Evolutionary conservation across 2,888 invertebrate genomes (phyloP), one percentile per base, ranked within the genome.

Genomic region (Coenonympha glycerion): DNA sequence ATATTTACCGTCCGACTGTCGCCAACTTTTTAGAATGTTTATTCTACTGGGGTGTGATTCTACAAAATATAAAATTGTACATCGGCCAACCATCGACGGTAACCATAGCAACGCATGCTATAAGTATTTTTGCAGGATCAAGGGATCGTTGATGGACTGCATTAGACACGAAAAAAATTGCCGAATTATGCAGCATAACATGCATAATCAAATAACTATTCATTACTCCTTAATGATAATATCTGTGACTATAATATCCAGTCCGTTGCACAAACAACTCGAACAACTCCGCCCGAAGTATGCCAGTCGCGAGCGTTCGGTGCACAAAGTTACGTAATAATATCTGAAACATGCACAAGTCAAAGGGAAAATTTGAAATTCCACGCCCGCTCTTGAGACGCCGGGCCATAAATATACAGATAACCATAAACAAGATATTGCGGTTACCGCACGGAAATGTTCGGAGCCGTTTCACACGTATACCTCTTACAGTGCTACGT

Each of bases 281-380:
- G 13, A 37, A 13, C 11, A 22, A 13, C 37, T 13, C 37, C 22
- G n/a, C 13, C 37, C 1, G n/a, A 44, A 37, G 40, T 40, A 47
- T 42, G 26, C 42, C 33, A 13, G 13, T 16, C 39, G 28, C 21
- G 31, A 53, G 47, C 44, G 24, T 16, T 45, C 41, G 47, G 24
- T 34, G 45, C 24, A n/a, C n/a, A 36, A 54, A 48, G 48, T 51
- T 45, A 16, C 30, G 16, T 24, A 37, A 33, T 24, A 31, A 33
- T 24, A 31, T 15, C 45, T 22, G 33, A 41, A 22, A 37, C 48
- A 34, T 45, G 37, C 44, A 41, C 39, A 41, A 51, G 36, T 51
- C 54, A 51, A 54, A 45, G 49, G 52, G 47, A 49, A 52, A 55
- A 52, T 49, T 46, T 52, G 30, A 47, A 52, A 55, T 52, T 47